Evolutionary conservation across 2,888 invertebrate genomes (phyloP).

Genomic region (Agrilus mali): DNA sequence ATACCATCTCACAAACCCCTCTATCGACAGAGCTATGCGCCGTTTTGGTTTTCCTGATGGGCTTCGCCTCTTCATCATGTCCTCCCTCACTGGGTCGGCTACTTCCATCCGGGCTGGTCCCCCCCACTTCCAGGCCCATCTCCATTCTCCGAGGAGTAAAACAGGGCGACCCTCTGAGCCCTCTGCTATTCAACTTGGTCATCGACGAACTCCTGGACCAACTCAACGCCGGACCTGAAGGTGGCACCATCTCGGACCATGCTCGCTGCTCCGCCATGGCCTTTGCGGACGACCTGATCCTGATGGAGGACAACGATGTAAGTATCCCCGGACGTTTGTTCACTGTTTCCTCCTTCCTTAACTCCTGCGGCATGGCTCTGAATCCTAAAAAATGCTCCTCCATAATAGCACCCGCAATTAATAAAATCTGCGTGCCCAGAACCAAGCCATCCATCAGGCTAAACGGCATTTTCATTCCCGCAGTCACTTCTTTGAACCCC

Average conservation of each 20-base stretch:
- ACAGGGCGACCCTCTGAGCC: conserved; percentile 11
- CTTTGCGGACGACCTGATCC: conserved; percentile 10
- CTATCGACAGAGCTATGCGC: conserved; percentile 7
- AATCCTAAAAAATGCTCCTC: background rate
- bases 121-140: background rate
- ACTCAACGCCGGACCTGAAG: background rate
- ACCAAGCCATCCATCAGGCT: background rate
- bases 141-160: conserved; percentile 8
- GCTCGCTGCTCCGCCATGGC: conserved; percentile 1
- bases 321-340: background rate
- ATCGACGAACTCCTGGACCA: conserved; percentile 5
- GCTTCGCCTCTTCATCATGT: conserved; percentile 5
- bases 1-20: conserved; percentile 11
- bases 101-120: conserved; percentile 4
- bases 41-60: conserved; percentile 4
- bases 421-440: background rate
- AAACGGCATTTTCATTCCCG: background rate
- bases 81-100: background rate
- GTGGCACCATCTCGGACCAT: background rate
- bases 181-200: no score
- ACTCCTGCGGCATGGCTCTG: background rate
- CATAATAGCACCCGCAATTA: background rate
- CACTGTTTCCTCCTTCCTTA: background rate
- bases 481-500: background rate
- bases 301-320: background rate